Evolutionary conservation across 2,797 vertebrate genomes (phyloP).

Genomic region (Periparus ater): DNA sequence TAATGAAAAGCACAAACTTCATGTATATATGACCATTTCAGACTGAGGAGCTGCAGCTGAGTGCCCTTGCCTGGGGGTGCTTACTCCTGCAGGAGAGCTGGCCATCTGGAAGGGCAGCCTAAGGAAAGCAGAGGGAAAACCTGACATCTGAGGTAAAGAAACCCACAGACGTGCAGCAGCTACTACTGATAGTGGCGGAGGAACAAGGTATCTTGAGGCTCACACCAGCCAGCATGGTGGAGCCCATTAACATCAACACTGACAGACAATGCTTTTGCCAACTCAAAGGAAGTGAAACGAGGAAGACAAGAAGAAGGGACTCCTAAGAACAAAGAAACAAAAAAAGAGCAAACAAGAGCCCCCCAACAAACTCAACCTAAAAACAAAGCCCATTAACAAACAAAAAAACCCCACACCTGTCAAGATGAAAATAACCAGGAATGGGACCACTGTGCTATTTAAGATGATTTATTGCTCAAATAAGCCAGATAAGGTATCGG

Average conservation of each 20-base stretch:
- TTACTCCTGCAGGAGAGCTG: neutral
- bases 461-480: too few relatives aligned
- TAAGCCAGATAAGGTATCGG: too few relatives aligned
- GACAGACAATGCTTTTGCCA: neutral
- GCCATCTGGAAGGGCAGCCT: constrained; percentile 13
- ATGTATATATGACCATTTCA: constrained; percentile 16
- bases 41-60: neutral
- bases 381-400: neutral
- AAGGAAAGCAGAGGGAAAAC: neutral
- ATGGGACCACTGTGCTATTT: too few relatives aligned
- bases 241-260: neutral
- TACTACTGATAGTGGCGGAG: rapidly evolving
- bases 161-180: neutral
- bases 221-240: rapidly evolving
- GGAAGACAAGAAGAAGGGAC: neutral
- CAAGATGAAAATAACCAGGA: too few relatives aligned
- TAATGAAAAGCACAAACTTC: constrained; percentile 50
- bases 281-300: neutral
- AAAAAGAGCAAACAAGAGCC: neutral
- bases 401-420: neutral
- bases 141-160: neutral
- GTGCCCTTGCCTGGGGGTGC: neutral
- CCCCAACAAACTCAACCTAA: neutral
- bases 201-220: neutral
- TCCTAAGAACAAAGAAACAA: neutral